Evolutionary conservation across 2,888 invertebrate genomes (phyloP), one percentile per base, ranked within the genome.

Genomic region (Ectemnius cavifrons): DNA sequence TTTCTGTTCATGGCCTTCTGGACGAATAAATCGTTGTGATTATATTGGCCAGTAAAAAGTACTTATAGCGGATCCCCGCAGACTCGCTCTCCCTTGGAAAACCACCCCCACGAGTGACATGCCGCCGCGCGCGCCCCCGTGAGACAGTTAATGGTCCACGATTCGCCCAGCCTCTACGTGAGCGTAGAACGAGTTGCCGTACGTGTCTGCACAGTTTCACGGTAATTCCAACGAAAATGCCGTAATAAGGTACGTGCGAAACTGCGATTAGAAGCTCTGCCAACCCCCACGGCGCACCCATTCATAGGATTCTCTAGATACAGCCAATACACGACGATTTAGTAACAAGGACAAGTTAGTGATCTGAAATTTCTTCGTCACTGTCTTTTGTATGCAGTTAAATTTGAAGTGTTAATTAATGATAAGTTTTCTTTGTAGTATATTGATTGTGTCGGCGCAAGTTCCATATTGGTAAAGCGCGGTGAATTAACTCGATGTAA

Each of bases 1-100:
- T 37, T 37, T 6, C 37, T 84, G 79, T 81, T 72, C 74, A 77
- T 75, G 74, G 23, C 3, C 23, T 23, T 23, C 2, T 23, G 3
- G 2, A 80, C 81, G 83, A 86, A 85, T 84, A 81, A 82, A 82
- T 79, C 81, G 82, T 77, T 78, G 84, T 84, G 84, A 86, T 85
- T 85, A 85, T 78, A 75, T 83, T 83, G 68, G 79, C 76, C 49
- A 23, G 23, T 23, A 23, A 23, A 2, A 23, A 23, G 23, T 23
- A 23, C 23, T 23, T 23, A 23, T 23, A 23, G 3, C 23, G 23
- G 23, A 23, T 23, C 23, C 23, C 23, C 23, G 23, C 3, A 47
- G 45, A 16, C 61, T 18, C 71, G 47, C 56, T 23, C 47, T 70
- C 63, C 63, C 64, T 57, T 69, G 75, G 75, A 81, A 84, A 79